phyloP scores from a whole-genome alignment of 2,797 vertebrate genomes.

The Tapirus indicus region DNA sequence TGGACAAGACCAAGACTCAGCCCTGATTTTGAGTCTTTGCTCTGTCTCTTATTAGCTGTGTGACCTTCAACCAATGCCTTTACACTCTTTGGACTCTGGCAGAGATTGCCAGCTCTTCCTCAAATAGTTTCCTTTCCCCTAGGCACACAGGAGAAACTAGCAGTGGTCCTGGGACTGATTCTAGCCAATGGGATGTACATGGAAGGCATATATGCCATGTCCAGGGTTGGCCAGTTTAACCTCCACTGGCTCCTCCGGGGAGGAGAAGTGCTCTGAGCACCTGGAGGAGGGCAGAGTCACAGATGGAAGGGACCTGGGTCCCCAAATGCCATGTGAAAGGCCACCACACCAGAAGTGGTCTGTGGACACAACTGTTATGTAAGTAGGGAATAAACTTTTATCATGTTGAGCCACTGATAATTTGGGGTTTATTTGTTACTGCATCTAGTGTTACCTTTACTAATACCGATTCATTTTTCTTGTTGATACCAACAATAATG shows the following conservation, averaged over 20 bases:
- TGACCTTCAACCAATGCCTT: background rate
- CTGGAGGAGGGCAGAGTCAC: background rate
- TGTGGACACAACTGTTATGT: background rate
- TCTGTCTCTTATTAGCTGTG: background rate
- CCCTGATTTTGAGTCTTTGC: background rate
- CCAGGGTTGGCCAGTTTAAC: background rate
- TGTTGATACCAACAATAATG: background rate
- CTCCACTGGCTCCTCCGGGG: background rate
- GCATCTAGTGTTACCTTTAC: background rate
- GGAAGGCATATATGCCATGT: background rate
- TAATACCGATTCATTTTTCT: background rate
- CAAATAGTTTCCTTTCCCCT: background rate
- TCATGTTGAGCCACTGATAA: background rate
- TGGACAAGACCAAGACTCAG: background rate
- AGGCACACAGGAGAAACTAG: background rate
- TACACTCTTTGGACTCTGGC: background rate
- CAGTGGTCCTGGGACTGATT: background rate
- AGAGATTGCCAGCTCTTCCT: background rate
- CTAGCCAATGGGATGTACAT: background rate
- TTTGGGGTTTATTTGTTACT: background rate
- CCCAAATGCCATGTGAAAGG: background rate
- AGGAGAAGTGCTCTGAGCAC: background rate
- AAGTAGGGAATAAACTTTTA: background rate
- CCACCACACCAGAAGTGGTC: background rate
- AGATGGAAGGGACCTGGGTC: background rate